Evolutionary conservation across 2,888 invertebrate genomes (phyloP), one percentile per base, ranked within the genome.

Genomic region (Heliconius sara): DNA sequence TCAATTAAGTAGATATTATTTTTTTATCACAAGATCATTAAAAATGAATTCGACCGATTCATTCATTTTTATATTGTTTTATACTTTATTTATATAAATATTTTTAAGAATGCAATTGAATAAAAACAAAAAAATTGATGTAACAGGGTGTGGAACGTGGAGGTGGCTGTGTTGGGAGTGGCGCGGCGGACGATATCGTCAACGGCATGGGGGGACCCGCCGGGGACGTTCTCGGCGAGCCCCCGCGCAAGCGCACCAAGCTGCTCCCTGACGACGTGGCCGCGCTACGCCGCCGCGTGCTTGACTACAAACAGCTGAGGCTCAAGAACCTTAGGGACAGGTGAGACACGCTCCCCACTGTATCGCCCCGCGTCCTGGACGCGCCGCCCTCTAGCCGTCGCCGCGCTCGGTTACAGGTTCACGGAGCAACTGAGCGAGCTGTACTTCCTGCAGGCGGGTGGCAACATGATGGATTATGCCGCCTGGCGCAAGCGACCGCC

Each of bases 381-480:
- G 76, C 66, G 60, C 79, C 80, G 80, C 79, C 77, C 82, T 83
- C 76, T 82, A 82, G 82, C 79, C 60, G 10, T 60, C 60, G 81
- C 72, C 80, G 79, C 83, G 81, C 79, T 84, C 79, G 78, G 83
- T 87, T 89, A 76, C 87, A 96, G 96, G 89, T 97, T 97, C 92
- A 96, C 96, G 85, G 98, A 98, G 90, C 97, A 97, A 93, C 96
- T 97, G 86, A 96, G 97, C 86, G 98, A 99, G 95, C 95, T 97
- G 87, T 99, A 97, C 95, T 98, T 97, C 93, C 96, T 99, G 86
- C 97, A 98, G 94, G 96, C 96, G 86, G 97, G 97, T 85, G 98
- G 98, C 83, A 98, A 98, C 93, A 96, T 98, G 96, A 97, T 98
- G 96, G 99, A 99, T 91, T 98, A 97, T 92, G 96, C 96, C 85